Percentiles rank a stretch among this genome's conserved stretches.
Evolutionary conservation across 1,140 invertebrate species (phyloP).

Genomic region (Hermatobates lingyangjiaoensis): DNA sequence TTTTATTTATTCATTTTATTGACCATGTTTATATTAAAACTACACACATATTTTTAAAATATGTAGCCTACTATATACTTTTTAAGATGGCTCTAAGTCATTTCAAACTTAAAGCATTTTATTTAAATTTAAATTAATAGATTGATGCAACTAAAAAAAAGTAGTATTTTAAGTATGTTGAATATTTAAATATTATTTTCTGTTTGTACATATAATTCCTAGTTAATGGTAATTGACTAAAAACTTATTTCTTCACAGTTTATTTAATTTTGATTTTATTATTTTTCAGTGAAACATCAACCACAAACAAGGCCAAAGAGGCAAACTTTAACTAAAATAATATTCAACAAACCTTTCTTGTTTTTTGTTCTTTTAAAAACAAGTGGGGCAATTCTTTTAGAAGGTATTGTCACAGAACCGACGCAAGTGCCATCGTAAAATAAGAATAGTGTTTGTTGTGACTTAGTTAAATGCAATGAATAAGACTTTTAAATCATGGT

Average conservation of each 20-base stretch:
- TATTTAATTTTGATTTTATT: background rate
- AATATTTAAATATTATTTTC: constrained; percentile 1
- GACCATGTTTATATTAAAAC: no score
- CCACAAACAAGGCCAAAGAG: constrained; percentile 10
- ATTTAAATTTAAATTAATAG: no score
- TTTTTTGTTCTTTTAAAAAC: constrained; percentile 19
- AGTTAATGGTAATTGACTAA: background rate
- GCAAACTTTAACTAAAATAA: constrained; percentile 10
- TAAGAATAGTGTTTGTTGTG: no score
- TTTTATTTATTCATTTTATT: no score
- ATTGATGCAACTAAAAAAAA: background rate
- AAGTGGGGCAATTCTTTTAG: constrained; percentile 17
- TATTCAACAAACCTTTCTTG: constrained; percentile 20
- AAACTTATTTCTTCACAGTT: background rate
- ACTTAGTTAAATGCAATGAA: no score
- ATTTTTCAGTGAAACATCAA: constrained; percentile 12
- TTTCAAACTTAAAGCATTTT: no score
- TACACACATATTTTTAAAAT: no score
- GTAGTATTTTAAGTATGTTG: background rate
- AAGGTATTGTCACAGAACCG: constrained; percentile 19
- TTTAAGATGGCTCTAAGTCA: no score
- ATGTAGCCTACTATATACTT: no score
- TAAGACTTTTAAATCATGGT: no score
- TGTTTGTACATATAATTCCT: background rate
- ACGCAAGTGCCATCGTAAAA: constrained; percentile 19